Percentiles rank a stretch among this genome's conserved stretches.
Evolutionary conservation across 2,888 invertebrate genomes (phyloP).

Genomic region (Ischnura elegans): DNA sequence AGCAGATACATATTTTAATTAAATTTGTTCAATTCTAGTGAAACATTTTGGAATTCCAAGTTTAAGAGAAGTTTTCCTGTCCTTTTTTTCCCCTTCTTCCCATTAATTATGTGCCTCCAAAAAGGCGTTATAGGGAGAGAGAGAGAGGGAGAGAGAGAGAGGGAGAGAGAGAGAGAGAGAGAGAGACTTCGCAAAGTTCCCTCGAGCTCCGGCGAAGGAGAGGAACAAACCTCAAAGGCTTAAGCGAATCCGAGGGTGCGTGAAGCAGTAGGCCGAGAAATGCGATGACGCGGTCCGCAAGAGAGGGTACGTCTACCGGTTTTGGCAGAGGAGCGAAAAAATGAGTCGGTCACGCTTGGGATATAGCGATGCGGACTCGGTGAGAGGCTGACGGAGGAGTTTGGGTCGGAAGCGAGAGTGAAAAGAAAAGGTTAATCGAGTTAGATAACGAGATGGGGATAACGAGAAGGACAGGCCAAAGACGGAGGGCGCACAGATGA

Average conservation of each 20-base stretch:
- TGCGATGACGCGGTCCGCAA: background rate
- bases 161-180: too few relatives aligned
- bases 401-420: background rate
- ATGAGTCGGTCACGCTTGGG: background rate
- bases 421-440: background rate
- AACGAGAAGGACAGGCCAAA: background rate
- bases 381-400: background rate
- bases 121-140: too few relatives aligned
- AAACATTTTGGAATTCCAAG: too few relatives aligned
- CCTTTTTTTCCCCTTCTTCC: too few relatives aligned
- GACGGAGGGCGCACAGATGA: background rate
- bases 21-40: too few relatives aligned
- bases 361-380: background rate
- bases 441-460: constrained; percentile 4
- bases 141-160: too few relatives aligned
- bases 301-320: background rate
- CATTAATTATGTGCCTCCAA: too few relatives aligned
- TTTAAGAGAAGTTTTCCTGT: too few relatives aligned
- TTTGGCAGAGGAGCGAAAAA: background rate
- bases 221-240: background rate
- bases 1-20: too few relatives aligned
- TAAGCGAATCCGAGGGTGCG: background rate
- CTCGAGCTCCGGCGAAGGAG: background rate
- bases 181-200: background rate
- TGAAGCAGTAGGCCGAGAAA: background rate